Percentiles rank a stretch among this genome's conserved stretches.
Conservation (phyloP, 2,113 vertebrate species). For the Tetrax tetrax region DNA sequence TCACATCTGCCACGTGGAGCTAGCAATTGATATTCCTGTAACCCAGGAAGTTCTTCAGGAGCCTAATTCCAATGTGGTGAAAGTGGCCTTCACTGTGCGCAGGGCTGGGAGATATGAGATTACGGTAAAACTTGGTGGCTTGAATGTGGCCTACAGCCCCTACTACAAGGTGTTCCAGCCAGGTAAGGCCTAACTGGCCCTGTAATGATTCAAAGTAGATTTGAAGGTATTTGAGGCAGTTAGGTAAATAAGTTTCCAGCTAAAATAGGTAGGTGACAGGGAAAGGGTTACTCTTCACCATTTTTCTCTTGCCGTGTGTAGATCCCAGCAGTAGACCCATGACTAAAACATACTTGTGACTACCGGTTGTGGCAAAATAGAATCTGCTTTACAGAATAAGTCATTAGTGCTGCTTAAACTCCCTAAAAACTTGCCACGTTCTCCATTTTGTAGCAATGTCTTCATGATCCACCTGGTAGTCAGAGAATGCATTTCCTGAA, state of each 20-base stretch:
- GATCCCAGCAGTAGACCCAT: neutral
- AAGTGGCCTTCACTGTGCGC: slow-evolving; percentile 96
- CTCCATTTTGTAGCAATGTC: neutral
- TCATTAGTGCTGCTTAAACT: neutral
- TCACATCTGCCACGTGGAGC: slow-evolving; percentile 93
- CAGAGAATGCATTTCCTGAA: neutral
- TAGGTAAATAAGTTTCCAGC: neutral
- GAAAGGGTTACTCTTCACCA: neutral
- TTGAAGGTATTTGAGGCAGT: neutral
- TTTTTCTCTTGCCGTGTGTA: neutral
- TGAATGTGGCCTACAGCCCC: slow-evolving; percentile 96
- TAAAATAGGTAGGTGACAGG: neutral
- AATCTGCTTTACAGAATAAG: neutral
- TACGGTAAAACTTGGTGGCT: slow-evolving; percentile 91
- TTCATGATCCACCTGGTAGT: neutral
- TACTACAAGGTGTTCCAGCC: slow-evolving; percentile 98
- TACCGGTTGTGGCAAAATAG: neutral
- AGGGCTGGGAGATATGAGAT: slow-evolving; percentile 96
- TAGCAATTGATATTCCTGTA: slow-evolving; percentile 94
- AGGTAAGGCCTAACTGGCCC: slow-evolving; percentile 76
- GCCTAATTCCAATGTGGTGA: slow-evolving; percentile 90
- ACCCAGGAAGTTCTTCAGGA: slow-evolving; percentile 96
- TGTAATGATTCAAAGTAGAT: neutral
- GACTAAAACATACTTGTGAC: neutral
- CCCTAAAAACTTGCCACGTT: neutral